phyloP scores from a whole-genome alignment of 2,113 vertebrate genomes.

The Semicossyphus pulcher region DNA sequence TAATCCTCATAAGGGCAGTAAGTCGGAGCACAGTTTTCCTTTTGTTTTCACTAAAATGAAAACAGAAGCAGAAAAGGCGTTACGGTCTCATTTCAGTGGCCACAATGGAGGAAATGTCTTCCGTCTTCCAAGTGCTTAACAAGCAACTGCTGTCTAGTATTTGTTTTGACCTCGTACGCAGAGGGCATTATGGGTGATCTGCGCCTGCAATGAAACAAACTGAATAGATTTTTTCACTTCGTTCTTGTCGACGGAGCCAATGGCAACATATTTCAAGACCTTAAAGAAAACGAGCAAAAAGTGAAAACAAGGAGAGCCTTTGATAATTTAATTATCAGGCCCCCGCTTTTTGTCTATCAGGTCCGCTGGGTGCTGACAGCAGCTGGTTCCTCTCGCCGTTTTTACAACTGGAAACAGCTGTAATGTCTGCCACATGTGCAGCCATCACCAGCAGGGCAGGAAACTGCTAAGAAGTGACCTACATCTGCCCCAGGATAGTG shows the following conservation, averaged over 20 bases:
- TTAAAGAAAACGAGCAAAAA: constrained; percentile 51
- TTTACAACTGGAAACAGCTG: constrained; percentile 85
- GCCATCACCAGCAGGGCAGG: constrained; percentile 70
- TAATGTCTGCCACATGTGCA: constrained; percentile 85
- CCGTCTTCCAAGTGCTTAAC: constrained; percentile 55
- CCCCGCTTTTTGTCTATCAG: constrained; percentile 54
- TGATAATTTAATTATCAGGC: constrained; percentile 76
- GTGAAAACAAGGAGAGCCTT: constrained; percentile 62
- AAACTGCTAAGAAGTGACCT: constrained; percentile 73
- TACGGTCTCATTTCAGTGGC: constrained; percentile 41
- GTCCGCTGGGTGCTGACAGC: constrained; percentile 70
- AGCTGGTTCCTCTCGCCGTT: constrained; percentile 78
- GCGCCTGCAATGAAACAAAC: constrained; percentile 49
- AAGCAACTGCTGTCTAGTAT: constrained; percentile 66
- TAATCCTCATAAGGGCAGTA: constrained; percentile 19
- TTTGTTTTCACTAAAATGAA: constrained; percentile 58
- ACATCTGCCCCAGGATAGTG: constrained; percentile 71
- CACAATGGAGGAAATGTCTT: constrained; percentile 37
- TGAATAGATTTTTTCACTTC: constrained; percentile 41
- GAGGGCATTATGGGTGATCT: constrained; percentile 38
- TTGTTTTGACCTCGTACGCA: constrained; percentile 50
- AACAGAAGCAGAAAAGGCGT: constrained; percentile 47
- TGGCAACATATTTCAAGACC: constrained; percentile 63
- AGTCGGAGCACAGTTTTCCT: constrained; percentile 30
- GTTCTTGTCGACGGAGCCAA: constrained; percentile 44